Evolutionary conservation across 2,888 invertebrate genomes (phyloP), one percentile per base, ranked within the genome.

Genomic region (Chrysodeixis includens): DNA sequence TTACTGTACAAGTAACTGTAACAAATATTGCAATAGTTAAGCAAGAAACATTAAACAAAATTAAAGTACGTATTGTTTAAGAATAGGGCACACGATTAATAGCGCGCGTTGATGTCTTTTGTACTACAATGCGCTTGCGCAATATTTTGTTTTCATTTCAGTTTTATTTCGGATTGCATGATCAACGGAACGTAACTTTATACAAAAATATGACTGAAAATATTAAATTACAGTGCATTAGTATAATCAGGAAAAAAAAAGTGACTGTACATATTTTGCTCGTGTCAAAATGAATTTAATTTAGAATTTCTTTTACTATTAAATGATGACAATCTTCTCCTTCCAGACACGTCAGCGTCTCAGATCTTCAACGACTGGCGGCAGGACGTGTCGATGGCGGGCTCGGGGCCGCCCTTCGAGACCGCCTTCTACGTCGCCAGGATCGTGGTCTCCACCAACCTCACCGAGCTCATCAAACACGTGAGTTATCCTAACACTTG

Each of bases 401-500:
- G 94, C 2, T 82, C 85, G 79, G 92, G 95, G 1, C 96, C 97
- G 0, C 97, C 97, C 53, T 97, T 97, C 89, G 87, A 95, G 44
- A 96, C 97, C 0, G 96, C 96, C 69, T 97, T 97, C 93, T 97
- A 96, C 91, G 96, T 96, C 84, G 93, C 97, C 61, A 94, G 96
- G 54, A 86, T 97, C 60, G 95, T 96, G 78, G 92, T 90, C 83
- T 90, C 93, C 66, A 92, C 92, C 16, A 87, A 89, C 65, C 68
- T 88, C 1, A 86, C 84, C 0, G 90, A 93, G 18, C 93, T 96
- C 75, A 92, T 96, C 35, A 95, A 92, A 63, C 95, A 95, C 82
- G 96, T 96, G 81, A 92, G 93, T 85, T 49, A 16, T 1, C 10
- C 18, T 1, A 6, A 26, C 6, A n/a, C n/a, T n/a, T n/a, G n/a